Conservation (phyloP, 1,140 invertebrate genomes). For the Mamestra configurata region DNA sequence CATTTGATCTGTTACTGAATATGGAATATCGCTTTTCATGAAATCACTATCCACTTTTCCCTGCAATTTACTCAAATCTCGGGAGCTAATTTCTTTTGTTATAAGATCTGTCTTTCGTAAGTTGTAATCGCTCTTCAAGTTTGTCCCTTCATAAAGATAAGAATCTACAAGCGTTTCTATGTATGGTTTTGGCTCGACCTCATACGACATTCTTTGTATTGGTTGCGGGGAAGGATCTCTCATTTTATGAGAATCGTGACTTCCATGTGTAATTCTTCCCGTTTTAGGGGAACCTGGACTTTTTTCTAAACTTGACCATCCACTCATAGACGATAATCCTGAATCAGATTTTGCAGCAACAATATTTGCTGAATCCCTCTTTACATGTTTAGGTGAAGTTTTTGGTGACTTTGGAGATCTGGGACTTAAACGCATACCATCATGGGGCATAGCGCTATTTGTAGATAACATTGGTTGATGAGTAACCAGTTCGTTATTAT, state of each 20-base stretch:
- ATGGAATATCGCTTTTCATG: conserved; percentile 73
- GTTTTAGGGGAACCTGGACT: conserved; percentile 92
- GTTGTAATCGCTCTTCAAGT: conserved; percentile 70
- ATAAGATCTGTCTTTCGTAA: conserved; percentile 65
- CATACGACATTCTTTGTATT: conserved; percentile 76
- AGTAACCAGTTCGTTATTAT: conserved; percentile 71
- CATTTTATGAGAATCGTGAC: conserved; percentile 79
- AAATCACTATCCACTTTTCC: conserved; percentile 74
- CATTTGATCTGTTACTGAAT: conserved; percentile 69
- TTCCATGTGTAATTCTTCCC: conserved; percentile 73
- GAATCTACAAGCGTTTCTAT: conserved; percentile 85
- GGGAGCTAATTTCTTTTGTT: conserved; percentile 66
- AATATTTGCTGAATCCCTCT: conserved; percentile 90
- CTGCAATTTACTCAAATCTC: conserved; percentile 75
- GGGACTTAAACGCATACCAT: conserved; percentile 90
- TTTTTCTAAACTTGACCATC: conserved; percentile 95
- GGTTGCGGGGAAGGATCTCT: conserved; percentile 78
- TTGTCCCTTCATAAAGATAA: conserved; percentile 75
- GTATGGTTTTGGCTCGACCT: conserved; percentile 81
- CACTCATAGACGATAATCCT: conserved; percentile 94
- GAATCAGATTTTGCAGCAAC: conserved; percentile 94
- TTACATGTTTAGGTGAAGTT: conserved; percentile 92
- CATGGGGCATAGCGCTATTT: conserved; percentile 71
- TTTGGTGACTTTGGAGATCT: conserved; percentile 92
- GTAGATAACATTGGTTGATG: conserved; percentile 76